phyloP scores from a whole-genome alignment of 2,113 vertebrate genomes.

The Neotragus moschatus region DNA sequence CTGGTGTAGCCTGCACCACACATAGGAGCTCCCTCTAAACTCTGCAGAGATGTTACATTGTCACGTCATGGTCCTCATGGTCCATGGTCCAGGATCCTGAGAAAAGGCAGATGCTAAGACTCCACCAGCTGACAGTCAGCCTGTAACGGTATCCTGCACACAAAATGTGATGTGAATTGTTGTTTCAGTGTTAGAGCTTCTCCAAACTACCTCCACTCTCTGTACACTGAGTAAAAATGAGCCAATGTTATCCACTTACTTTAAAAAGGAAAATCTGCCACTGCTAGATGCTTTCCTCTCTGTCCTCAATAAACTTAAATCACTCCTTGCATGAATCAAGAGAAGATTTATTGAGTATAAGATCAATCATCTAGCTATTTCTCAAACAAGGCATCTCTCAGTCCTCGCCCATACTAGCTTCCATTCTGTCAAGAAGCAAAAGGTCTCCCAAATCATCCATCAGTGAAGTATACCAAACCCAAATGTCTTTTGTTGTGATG shows the following conservation, averaged over 20 bases:
- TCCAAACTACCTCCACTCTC: neutral
- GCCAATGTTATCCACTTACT: neutral
- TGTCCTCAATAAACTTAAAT: neutral
- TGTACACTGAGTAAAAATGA: neutral
- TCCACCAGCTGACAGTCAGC: neutral
- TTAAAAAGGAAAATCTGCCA: neutral
- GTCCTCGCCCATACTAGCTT: neutral
- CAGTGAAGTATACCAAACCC: neutral
- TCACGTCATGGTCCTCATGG: neutral
- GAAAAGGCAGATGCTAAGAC: neutral
- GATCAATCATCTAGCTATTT: neutral
- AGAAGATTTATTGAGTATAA: neutral
- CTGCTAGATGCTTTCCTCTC: neutral
- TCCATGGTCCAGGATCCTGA: neutral
- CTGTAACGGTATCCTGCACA: neutral
- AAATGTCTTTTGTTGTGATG: conserved; percentile 46
- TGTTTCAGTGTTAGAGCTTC: neutral
- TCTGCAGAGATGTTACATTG: neutral
- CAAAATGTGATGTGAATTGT: neutral
- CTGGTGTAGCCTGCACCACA: neutral
- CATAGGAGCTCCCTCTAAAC: neutral
- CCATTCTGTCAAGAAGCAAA: neutral
- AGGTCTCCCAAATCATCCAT: neutral
- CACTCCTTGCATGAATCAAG: neutral
- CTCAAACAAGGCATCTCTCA: conserved; percentile 29